phyloP scores from a whole-genome alignment of 2,888 invertebrate genomes.

The Tipula confusa region DNA sequence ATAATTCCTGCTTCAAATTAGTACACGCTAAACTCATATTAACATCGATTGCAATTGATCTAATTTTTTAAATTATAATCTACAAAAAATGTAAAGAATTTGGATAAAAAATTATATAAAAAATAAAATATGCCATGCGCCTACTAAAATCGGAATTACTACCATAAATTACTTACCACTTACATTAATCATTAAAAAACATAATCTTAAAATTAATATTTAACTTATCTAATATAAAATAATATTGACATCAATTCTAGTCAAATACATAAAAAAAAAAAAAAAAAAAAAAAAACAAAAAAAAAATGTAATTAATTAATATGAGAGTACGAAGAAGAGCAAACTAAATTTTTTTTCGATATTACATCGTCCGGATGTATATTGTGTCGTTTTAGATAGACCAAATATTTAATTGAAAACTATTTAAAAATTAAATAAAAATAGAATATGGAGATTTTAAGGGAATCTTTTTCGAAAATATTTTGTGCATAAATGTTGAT shows the following conservation, averaged over 20 bases:
- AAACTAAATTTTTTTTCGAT: background rate
- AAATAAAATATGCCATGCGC: background rate
- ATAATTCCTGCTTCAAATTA: too few relatives aligned
- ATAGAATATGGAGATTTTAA: background rate
- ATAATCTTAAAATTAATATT: too few relatives aligned
- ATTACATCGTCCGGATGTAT: background rate
- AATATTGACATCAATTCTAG: background rate
- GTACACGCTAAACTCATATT: background rate
- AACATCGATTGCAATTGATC: background rate
- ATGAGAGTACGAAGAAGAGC: background rate
- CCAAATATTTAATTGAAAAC: background rate
- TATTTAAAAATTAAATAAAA: background rate
- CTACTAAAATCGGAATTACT: constrained; percentile 1
- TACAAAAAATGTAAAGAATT: too few relatives aligned
- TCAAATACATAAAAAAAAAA: background rate
- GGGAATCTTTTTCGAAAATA: background rate
- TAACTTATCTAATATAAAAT: background rate
- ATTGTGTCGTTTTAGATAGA: background rate
- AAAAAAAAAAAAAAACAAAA: background rate
- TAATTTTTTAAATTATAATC: too few relatives aligned
- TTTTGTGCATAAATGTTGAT: background rate
- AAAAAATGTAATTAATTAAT: background rate
- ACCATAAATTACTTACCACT: background rate
- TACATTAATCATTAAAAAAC: background rate
- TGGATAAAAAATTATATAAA: too few relatives aligned